Percentiles rank a stretch among this genome's conserved stretches.
Evolutionary conservation across 2,113 vertebrate species (phyloP).

Genomic region (Rattus norvegicus): GRCr8 NC_086025.1:127985001-127985500

Average conservation of each 20-base stretch:
- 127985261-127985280: not conserved
- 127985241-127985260: not conserved
- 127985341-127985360: not conserved
- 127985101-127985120: not conserved
- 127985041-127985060: not conserved
- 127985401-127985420: not conserved
- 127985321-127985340: not conserved
- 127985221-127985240: too few species aligned
- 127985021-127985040: not conserved
- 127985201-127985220: not conserved
- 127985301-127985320: too few species aligned
- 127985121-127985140: not conserved
- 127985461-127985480: not conserved
- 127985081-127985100: not conserved
- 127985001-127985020: too few species aligned
- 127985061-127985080: not conserved
- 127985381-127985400: not conserved
- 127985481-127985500: not conserved
- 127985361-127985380: not conserved
- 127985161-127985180: not conserved
- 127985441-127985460: not conserved
- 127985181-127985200: not conserved
- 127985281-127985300: not conserved
- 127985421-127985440: not conserved
- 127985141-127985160: not conserved